Base-by-base conservation (phyloP, 2,888 invertebrate genomes). In the Sabatieria punctata region DNA sequence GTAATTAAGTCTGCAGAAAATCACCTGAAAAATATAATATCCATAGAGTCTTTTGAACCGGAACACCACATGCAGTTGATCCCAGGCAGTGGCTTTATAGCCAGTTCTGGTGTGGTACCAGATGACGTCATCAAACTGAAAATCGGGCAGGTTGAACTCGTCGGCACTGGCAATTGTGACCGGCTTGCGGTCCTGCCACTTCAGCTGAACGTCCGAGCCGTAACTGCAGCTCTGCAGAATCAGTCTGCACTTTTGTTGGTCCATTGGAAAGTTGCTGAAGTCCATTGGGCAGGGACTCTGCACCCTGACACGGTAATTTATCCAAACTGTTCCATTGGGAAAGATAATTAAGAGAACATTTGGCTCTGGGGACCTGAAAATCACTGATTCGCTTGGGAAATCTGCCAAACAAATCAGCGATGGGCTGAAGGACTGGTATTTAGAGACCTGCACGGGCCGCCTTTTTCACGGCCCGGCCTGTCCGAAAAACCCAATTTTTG, bases 311-410 rank as follows among this genome's bases (percentile, higher is more conserved):
- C 46, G 25, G 41, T 46, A 46, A 26, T 46, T 46, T 4, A 46
- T 22, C 46, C 46, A 46, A 2, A 46, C 46, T 22, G 46, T 46
- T 3, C 46, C 46, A 30, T 46, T 46, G 15, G 46, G 46, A 45
- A 45, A 46, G 6, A 46, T 42, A 24, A 46, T 18, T 4, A 46
- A 19, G 4, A 46, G 25, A 25, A 46, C 44, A 41, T 46, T 46
- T 13, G 24, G 23, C 4, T 18, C 39, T 2, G 46, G 46, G n/a
- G 42, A 45, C 19, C 26, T 19, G 22, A 44, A 42, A 11, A 46
- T 27, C 8, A 30, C 15, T 15, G 30, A 11, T 30, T 30, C 30
- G 8, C 15, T n/a, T n/a, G n/a, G n/a, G n/a, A n/a, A n/a, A n/a
- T n/a, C n/a, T n/a, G n/a, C n/a, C n/a, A n/a, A n/a, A n/a, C n/a